A percentile compares a stretch with the other conserved stretches of the same genome.
Evolutionary conservation across 2,797 vertebrate species (phyloP).

Genomic region (Gymnoscopelus microlampas): DNA sequence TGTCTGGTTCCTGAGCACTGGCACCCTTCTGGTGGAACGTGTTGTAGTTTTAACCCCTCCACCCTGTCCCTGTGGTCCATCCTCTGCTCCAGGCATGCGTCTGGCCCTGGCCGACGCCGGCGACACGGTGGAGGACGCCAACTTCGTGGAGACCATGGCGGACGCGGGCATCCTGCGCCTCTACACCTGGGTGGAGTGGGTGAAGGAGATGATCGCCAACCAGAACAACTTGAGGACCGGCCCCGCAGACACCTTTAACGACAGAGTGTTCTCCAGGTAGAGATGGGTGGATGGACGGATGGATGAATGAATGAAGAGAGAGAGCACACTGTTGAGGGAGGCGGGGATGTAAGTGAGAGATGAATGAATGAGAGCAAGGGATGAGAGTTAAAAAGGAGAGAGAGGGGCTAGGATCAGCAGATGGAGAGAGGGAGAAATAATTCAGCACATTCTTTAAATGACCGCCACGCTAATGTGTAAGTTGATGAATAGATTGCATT

Average conservation of each 20-base stretch:
- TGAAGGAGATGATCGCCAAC: slow-evolving; percentile 97
- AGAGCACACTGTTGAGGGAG: not conserved
- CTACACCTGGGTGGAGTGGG: slow-evolving; percentile 98
- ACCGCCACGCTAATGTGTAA: too few relatives aligned
- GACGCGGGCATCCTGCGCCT: slow-evolving; percentile 96
- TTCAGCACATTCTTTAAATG: too few relatives aligned
- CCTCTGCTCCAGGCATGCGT: slow-evolving; percentile 88
- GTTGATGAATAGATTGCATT: too few relatives aligned
- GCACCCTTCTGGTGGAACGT: too few relatives aligned
- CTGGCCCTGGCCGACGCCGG: slow-evolving; percentile 95
- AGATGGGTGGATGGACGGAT: too few relatives aligned
- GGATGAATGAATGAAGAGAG: not conserved
- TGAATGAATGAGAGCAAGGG: not conserved
- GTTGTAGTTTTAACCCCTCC: not conserved
- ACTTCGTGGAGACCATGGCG: slow-evolving; percentile 97
- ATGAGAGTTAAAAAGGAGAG: too few relatives aligned
- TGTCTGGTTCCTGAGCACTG: too few relatives aligned
- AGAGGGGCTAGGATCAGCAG: too few relatives aligned
- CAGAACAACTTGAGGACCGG: slow-evolving; percentile 90
- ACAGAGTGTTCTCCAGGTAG: slow-evolving; percentile 94
- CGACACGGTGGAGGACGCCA: slow-evolving; percentile 97
- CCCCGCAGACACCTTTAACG: slow-evolving; percentile 89
- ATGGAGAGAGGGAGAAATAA: too few relatives aligned
- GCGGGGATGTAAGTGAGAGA: not conserved
- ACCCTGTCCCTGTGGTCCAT: too few relatives aligned